Evolutionary conservation across 2,888 invertebrate genomes (phyloP), one percentile per base, ranked within the genome.

Genomic region (Drosophila fulvimacula): DNA sequence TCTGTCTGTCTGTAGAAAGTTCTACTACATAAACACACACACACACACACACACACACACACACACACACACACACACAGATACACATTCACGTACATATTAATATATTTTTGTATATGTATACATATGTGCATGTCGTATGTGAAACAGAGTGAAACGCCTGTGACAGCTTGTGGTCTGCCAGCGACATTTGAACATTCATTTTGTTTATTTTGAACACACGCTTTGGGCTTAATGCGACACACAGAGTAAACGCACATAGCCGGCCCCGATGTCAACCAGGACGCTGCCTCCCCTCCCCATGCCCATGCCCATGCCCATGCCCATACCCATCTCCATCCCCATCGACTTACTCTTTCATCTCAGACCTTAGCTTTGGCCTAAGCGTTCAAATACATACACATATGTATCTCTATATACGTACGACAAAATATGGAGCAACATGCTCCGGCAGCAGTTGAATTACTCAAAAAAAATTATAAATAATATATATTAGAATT

Each of bases 101-200:
- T 39, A 10, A 51, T 41, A 17, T 17, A 39, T 32, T 13, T 30
- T 2, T 30, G 1, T 11, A 9, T 32, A 6, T 32, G 3, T 15
- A 15, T 42, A 32, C 44, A 19, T 53, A 13, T 53, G 39, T 53
- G 32, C 39, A 24, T 32, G 21, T 58, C 51, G 65, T 63, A 66
- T 74, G 71, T 82, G 66, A n/a, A n/a, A 57, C 76, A 77, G 71
- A 73, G 68, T 62, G 68, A 67, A 76, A 62, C 72, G 70, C 79
- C 77, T 86, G 79, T 87, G 89, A 89, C 90, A 89, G 82, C 88
- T 88, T 89, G 91, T 86, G 89, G 89, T 91, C 89, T 91, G 91
- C 86, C 75, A 44, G 73, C 76, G 90, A 89, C 89, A 89, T 83
- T 81, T 90, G 82, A 90, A 80, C 90, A 89, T 89, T 80, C 76